phyloP scores from a whole-genome alignment of 2,113 vertebrate species.

The Falco punctatus region DNA sequence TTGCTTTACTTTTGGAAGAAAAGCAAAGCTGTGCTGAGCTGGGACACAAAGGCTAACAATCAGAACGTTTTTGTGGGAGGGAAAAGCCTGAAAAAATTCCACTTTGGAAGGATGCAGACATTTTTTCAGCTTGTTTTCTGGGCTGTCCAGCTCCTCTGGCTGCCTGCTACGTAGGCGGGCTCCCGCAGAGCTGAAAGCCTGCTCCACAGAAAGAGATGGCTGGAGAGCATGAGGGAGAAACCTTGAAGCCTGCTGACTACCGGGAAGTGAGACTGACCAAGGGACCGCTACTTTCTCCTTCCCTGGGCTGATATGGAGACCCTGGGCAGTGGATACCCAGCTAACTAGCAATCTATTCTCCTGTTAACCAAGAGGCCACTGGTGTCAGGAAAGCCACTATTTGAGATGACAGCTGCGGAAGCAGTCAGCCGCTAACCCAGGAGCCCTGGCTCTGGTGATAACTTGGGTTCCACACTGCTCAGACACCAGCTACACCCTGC shows the following conservation, averaged over 20 bases:
- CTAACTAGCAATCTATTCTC: background rate
- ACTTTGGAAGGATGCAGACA: background rate
- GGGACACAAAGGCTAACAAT: slow-evolving; percentile 14
- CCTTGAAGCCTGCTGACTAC: background rate
- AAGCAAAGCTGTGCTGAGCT: background rate
- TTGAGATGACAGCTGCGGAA: background rate
- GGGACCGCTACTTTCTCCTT: rapidly evolving
- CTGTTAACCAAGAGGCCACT: background rate
- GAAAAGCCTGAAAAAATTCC: background rate
- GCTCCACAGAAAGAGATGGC: background rate
- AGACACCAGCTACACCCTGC: background rate
- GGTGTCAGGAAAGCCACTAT: background rate
- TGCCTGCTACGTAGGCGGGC: background rate
- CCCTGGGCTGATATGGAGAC: background rate
- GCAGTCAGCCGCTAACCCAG: background rate
- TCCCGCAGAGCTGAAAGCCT: background rate
- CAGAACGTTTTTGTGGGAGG: slow-evolving; percentile 31
- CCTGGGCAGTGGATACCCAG: background rate
- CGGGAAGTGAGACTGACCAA: rapidly evolving
- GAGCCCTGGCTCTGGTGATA: rapidly evolving
- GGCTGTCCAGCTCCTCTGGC: background rate
- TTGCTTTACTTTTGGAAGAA: background rate
- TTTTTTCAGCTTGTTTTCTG: background rate
- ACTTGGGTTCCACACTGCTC: background rate
- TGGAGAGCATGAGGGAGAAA: background rate